Conservation (phyloP, 2,113 vertebrate genomes). For the Elgaria multicarinata region DNA sequence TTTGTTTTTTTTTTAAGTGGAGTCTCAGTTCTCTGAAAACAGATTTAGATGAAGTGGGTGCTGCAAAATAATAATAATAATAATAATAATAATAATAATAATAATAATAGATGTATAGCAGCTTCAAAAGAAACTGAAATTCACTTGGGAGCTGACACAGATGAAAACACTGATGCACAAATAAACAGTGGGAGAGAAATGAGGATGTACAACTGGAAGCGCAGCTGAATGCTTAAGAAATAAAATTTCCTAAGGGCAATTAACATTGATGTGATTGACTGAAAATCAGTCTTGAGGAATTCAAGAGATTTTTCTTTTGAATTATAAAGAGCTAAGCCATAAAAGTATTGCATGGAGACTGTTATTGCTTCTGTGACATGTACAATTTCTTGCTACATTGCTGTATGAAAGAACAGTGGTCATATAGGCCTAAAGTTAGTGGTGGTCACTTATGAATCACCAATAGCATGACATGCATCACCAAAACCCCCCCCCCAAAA, state of each 20-base stretch:
- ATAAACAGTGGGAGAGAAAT: conserved; percentile 1
- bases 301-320: background rate
- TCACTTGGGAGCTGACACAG: conserved; percentile 13
- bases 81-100: too few species aligned
- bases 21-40: background rate
- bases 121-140: conserved; percentile 4
- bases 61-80: background rate
- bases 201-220: background rate
- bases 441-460: background rate
- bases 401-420: background rate
- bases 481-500: too few species aligned
- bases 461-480: too few species aligned
- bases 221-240: background rate
- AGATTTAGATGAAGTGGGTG: background rate
- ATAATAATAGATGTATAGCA: background rate
- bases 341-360: background rate
- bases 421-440: background rate
- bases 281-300: background rate
- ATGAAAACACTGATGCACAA: conserved; percentile 18
- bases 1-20: background rate
- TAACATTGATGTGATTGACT: background rate
- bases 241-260: background rate
- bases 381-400: background rate
- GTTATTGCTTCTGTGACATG: background rate
- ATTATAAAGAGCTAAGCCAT: background rate